A percentile compares a stretch with the other conserved stretches of the same genome.
Evolutionary conservation across 1,140 invertebrate genomes (phyloP).

Genomic region (Heliconius congener): DNA sequence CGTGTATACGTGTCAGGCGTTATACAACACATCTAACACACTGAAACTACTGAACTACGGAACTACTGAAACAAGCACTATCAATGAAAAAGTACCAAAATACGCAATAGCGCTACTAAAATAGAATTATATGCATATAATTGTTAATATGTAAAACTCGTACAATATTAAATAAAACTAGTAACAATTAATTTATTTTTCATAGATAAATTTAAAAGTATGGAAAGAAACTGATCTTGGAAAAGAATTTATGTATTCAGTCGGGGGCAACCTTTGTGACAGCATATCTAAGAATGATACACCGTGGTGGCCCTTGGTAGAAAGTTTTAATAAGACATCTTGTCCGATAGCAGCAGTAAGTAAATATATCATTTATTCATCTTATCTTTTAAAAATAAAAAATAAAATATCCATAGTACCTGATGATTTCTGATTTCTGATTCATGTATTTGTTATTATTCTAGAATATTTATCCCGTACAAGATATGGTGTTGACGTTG

Average conservation of each 20-base stretch:
- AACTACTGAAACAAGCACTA: no score
- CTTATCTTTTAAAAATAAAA: neutral
- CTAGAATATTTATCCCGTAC: constrained; percentile 40
- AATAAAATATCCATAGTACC: neutral
- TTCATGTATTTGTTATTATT: constrained; percentile 15
- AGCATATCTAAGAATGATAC: constrained; percentile 58
- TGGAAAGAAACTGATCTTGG: constrained; percentile 58
- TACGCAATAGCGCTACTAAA: no score
- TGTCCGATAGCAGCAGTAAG: constrained; percentile 62
- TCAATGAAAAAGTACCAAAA: no score
- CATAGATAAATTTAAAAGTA: constrained; percentile 58
- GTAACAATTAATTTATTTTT: neutral
- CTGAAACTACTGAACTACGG: no score
- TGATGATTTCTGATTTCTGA: no score
- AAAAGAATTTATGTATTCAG: constrained; percentile 57
- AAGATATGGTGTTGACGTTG: constrained; percentile 41
- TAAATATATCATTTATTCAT: neutral
- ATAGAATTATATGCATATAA: no score
- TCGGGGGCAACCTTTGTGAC: constrained; percentile 50
- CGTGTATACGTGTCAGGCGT: no score
- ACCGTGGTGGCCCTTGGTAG: constrained; percentile 57
- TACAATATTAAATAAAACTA: neutral
- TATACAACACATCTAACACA: no score
- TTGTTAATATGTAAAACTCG: neutral
- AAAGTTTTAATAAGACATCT: constrained; percentile 48